phyloP scores from a whole-genome alignment of 2,797 vertebrate genomes.

The Perodicticus potto region DNA sequence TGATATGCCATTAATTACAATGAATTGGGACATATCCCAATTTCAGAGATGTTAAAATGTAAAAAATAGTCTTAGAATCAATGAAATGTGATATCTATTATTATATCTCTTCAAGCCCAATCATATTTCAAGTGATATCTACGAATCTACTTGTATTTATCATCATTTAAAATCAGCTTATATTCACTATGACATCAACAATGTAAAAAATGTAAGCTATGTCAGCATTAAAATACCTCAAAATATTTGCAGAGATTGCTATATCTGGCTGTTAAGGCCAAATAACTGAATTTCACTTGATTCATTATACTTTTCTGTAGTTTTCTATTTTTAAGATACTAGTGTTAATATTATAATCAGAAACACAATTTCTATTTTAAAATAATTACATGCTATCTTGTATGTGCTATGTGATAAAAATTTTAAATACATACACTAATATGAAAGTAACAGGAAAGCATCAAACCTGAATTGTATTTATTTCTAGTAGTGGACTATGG shows the following conservation, averaged over 20 bases:
- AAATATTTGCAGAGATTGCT: neutral
- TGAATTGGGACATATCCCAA: neutral
- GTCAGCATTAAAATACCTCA: neutral
- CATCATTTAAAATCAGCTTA: slow-evolving; percentile 46
- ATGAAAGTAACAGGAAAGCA: neutral
- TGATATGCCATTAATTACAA: slow-evolving; percentile 68
- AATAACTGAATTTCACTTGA: neutral
- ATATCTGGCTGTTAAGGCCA: neutral
- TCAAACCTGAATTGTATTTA: neutral
- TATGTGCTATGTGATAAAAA: neutral
- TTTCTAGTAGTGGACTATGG: neutral
- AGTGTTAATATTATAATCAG: neutral
- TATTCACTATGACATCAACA: neutral
- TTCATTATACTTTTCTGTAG: neutral
- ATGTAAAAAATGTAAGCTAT: slow-evolving; percentile 5
- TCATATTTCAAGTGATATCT: slow-evolving; percentile 33
- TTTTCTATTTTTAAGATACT: slow-evolving; percentile 36
- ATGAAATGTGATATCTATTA: slow-evolving; percentile 57
- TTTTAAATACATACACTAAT: neutral
- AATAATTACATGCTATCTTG: neutral
- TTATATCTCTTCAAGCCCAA: slow-evolving; percentile 57
- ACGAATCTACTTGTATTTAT: neutral
- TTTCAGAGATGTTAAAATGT: slow-evolving; percentile 46
- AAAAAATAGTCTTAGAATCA: slow-evolving; percentile 60
- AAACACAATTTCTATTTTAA: neutral